phyloP scores from a whole-genome alignment of 2,797 vertebrate species.

The Sebastolobus altivelis region DNA sequence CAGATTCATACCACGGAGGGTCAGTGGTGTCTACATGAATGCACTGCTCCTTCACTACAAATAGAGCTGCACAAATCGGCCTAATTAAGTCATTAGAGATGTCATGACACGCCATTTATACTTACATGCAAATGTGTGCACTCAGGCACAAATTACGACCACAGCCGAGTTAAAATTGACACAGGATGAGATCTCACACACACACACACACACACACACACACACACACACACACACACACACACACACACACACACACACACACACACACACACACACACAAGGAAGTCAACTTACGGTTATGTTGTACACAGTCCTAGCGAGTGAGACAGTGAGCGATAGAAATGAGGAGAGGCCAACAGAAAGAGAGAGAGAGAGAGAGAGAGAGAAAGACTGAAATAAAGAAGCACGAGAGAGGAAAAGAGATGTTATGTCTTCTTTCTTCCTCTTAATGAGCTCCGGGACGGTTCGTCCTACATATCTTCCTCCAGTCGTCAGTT shows the following conservation, averaged over 20 bases:
- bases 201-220: conserved; percentile 4
- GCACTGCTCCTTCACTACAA: conserved; percentile 33
- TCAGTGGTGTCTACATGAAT: conserved; percentile 56
- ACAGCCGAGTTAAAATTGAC: conserved; percentile 30
- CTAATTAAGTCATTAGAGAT: conserved; percentile 75
- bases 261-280: conserved; percentile 21
- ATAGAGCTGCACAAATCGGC: conserved; percentile 64
- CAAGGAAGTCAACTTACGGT: conserved; percentile 76
- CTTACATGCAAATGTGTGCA: conserved; percentile 51
- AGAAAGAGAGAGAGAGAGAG: conserved; percentile 23
- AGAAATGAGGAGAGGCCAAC: conserved; percentile 35
- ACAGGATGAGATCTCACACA: conserved; percentile 8
- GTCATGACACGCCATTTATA: conserved; percentile 61
- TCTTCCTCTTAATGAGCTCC: conserved; percentile 68
- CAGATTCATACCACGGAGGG: conserved; percentile 49
- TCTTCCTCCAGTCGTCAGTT: conserved; percentile 52
- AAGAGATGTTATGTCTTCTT: conserved; percentile 66
- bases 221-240: conserved; percentile 1
- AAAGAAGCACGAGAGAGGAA: conserved; percentile 13
- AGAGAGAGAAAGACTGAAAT: conserved; percentile 35
- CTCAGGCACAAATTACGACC: conserved; percentile 35
- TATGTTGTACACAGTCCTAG: conserved; percentile 58
- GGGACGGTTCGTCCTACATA: conserved; percentile 46
- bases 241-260: conserved; percentile 1
- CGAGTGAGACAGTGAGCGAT: conserved; percentile 35